A percentile compares a stretch with the other conserved stretches of the same genome.
Conservation (phyloP, 1,140 invertebrate species). For the Pristionchus pacificus region DNA sequence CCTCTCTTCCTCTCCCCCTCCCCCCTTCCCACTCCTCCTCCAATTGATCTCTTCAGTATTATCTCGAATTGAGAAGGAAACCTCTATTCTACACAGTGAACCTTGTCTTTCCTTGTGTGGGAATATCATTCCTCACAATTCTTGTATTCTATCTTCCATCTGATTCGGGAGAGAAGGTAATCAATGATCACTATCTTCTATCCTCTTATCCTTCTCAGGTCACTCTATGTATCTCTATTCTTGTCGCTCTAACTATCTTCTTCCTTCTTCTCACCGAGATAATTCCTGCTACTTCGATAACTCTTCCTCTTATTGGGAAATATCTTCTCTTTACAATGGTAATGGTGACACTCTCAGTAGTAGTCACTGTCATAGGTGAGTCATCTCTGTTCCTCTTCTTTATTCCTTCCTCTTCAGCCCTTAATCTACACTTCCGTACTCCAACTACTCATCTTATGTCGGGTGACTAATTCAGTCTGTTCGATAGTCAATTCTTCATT, state of each 20-base stretch:
- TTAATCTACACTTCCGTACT: slow-evolving; percentile 94
- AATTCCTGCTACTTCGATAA: slow-evolving; percentile 95
- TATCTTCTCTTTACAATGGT: slow-evolving; percentile 99
- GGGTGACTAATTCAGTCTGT: slow-evolving; percentile 80
- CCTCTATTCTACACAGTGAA: slow-evolving; percentile 94
- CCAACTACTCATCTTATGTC: slow-evolving; percentile 90
- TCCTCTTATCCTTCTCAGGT: slow-evolving; percentile 57
- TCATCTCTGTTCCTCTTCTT: slow-evolving; percentile 56
- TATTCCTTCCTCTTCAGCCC: slow-evolving; percentile 72
- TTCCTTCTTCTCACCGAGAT: slow-evolving; percentile 90
- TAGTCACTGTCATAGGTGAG: slow-evolving; percentile 80
- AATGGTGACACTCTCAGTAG: slow-evolving; percentile 92
- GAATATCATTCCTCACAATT: slow-evolving; percentile 87
- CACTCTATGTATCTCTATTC: slow-evolving; percentile 94
- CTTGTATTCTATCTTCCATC: slow-evolving; percentile 96
- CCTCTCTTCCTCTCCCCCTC: not conserved
- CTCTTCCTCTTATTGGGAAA: slow-evolving; percentile 88
- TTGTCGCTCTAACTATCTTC: slow-evolving; percentile 98
- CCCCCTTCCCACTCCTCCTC: not conserved
- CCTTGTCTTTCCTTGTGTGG: slow-evolving; percentile 92
- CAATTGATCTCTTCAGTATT: slow-evolving; percentile 41
- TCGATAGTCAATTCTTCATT: slow-evolving; percentile 91
- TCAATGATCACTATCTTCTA: not conserved
- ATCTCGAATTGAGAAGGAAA: slow-evolving; percentile 72
- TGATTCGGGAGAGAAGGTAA: slow-evolving; percentile 88